phyloP scores from a whole-genome alignment of 2,888 invertebrate genomes.

The Rotaria socialis region DNA sequence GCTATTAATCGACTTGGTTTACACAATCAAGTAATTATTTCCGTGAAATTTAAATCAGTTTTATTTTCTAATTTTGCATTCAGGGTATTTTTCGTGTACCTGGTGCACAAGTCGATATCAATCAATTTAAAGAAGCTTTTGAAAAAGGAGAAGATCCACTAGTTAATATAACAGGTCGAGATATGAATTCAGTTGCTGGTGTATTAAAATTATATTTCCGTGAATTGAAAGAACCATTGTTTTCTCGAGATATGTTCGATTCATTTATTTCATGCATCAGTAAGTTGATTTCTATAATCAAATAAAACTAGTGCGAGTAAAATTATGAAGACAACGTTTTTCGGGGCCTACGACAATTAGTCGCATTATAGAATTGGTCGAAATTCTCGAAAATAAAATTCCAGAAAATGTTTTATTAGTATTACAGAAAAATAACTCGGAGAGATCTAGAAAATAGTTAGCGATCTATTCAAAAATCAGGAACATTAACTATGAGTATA shows the following conservation, averaged over 20 bases:
- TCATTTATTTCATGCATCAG: constrained; percentile 69
- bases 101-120: constrained; percentile 82
- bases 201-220: constrained; percentile 86
- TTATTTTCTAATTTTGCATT: not conserved
- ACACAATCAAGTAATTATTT: constrained; percentile 47
- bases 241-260: constrained; percentile 82
- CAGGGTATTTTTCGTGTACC: constrained; percentile 87
- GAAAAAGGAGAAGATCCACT: constrained; percentile 87
- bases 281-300: not conserved
- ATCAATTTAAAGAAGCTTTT: constrained; percentile 83
- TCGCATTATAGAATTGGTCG: no score
- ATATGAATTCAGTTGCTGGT: constrained; percentile 89
- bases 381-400: no score
- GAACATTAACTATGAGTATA: no score
- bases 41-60: not conserved
- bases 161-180: constrained; percentile 79
- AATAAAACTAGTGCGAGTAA: no score
- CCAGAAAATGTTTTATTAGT: no score
- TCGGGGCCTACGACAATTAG: no score
- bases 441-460: no score
- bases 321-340: no score
- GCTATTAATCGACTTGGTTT: constrained; percentile 78
- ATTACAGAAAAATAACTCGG: no score
- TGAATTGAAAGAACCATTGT: constrained; percentile 81
- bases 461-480: no score